Percentiles rank a stretch among this genome's conserved stretches.
Evolutionary conservation across 2,797 vertebrate genomes (phyloP).

Genomic region (Pseudomugil gertrudae): DNA sequence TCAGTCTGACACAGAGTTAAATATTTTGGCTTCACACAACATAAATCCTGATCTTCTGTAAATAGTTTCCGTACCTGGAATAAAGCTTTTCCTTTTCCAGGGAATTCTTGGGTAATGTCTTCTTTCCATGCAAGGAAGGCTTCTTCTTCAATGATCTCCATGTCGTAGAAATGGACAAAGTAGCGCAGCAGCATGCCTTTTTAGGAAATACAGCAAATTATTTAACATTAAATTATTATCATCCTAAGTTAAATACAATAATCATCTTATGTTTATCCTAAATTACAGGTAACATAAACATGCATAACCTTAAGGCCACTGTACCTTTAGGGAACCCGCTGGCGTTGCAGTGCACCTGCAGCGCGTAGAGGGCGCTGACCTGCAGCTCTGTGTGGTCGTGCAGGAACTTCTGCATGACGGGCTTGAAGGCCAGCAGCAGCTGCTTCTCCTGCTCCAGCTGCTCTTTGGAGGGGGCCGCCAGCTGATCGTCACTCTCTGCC

Average conservation of each 20-base stretch:
- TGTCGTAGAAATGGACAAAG: conserved; percentile 98
- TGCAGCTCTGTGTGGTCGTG: conserved; percentile 98
- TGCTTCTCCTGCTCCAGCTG: conserved; percentile 95
- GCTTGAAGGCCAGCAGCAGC: conserved; percentile 96
- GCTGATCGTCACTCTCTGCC: conserved; percentile 88
- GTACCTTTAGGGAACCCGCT: conserved; percentile 94
- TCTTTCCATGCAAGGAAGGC: conserved; percentile 99
- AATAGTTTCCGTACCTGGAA: conserved; percentile 87
- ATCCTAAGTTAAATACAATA: background rate
- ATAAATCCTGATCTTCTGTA: background rate
- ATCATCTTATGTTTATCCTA: background rate
- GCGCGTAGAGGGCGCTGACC: conserved; percentile 96
- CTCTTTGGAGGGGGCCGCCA: conserved; percentile 92
- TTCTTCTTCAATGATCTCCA: conserved; percentile 99
- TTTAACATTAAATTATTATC: background rate
- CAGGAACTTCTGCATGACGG: conserved; percentile 99
- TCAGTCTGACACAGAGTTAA: background rate
- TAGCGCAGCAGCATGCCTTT: conserved; percentile 98
- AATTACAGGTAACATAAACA: background rate
- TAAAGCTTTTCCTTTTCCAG: conserved; percentile 99
- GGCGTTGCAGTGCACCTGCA: conserved; percentile 97
- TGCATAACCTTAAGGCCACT: too few species aligned
- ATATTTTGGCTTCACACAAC: background rate
- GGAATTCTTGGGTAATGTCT: conserved; percentile 99
- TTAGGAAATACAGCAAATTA: background rate